These are phyloP conservation scores for Sturnus vulgaris DNA, from an alignment of 2,113 vertebrate species.

Conservation along the genomic window DNA sequence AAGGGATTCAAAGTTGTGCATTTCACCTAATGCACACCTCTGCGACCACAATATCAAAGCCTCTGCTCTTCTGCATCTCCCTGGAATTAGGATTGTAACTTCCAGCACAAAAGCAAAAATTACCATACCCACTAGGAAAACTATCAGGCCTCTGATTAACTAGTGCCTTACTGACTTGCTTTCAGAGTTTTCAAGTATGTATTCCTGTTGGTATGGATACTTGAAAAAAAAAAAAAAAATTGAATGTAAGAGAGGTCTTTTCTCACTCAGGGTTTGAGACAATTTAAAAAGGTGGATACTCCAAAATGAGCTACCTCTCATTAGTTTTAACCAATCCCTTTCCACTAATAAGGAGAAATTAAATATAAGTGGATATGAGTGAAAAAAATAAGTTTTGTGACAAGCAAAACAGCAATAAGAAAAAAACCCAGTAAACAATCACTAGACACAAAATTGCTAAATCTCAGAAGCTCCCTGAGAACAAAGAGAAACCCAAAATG, in stretches of 20 bases:
- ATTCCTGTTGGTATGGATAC: not conserved
- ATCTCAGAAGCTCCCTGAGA: not conserved
- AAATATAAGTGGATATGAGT: not conserved
- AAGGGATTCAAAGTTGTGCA: not conserved
- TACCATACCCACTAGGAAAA: not conserved
- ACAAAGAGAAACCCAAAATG: not conserved
- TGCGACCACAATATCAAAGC: not conserved
- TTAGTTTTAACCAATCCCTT: not conserved
- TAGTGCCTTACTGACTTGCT: not conserved
- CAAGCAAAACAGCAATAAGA: not conserved
- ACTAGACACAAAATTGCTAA: not conserved
- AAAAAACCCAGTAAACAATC: not conserved
- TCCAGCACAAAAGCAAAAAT: not conserved
- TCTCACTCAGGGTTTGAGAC: not conserved
- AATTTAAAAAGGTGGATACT: not conserved
- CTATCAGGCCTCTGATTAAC: not conserved
- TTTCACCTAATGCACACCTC: not conserved
- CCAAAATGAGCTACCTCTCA: not conserved
- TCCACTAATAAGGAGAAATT: not conserved
- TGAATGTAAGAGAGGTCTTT: not conserved
- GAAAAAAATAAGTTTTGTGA: not conserved
- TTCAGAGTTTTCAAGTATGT: not conserved
- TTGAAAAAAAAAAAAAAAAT: not conserved
- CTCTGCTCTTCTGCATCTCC: not conserved
- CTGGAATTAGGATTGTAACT: not conserved